Base-by-base conservation (phyloP, 2,888 invertebrate genomes). In the Dusona sp. region DNA sequence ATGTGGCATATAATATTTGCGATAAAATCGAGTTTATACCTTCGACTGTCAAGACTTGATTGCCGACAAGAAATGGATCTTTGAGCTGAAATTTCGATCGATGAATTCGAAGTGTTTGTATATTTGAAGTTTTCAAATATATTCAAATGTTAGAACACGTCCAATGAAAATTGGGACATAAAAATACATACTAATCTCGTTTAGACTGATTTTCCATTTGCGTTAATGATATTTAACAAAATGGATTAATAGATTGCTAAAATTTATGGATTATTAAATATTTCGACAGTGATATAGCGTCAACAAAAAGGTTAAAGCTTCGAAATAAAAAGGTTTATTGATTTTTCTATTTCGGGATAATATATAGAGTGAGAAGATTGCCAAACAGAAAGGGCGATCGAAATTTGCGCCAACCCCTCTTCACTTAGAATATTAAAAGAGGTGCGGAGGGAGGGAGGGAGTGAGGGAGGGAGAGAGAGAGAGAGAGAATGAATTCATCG, bases 361-460 rank as follows among this genome's bases (percentile, higher is more conserved):
- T 29, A 61, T 57, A 51, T 51, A 25, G 1, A 2, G 61, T 7
- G 61, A 16, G 61, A 57, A 29, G 29, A 61, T 61, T 61, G 61
- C 29, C 61, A 29, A 61, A 61, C 29, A 61, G 29, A 29, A 38
- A 65, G 36, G 36, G 65, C 36, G 65, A 36, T 29, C 36, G 33
- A 70, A 77, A 65, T 48, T 22, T 45, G 38, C 9, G 25, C 64
- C 45, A 61, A 54, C 65, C 45, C 38, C 36, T 36, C 38, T 57
- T 57, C 57, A 54, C 48, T 42, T 33, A 19, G 65, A 79, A 64
- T 78, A 83, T 68, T 25, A 67, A 54, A 79, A 80, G 80, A 79
- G 85, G 75, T 38, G n/a, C n/a, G n/a, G n/a, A n/a, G n/a, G n/a
- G n/a, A n/a, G 79, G 80, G 70, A 79, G 51, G 74, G 36, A 29